Conservation (phyloP, 2,797 vertebrate genomes). For the Percopsis omiscomaycus region DNA sequence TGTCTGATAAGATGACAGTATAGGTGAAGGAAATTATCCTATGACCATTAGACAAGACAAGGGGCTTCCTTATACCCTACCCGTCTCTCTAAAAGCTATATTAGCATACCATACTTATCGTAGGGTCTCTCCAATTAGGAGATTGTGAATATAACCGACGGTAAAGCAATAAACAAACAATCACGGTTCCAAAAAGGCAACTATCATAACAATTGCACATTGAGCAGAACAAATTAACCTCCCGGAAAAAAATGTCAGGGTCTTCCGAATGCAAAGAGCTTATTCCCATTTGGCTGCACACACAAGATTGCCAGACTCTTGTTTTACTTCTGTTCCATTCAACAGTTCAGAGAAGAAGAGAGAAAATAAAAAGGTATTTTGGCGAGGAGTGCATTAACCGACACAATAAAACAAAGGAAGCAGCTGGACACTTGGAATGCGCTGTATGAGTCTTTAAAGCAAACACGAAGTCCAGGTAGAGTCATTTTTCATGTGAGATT, state of each 20-base stretch:
- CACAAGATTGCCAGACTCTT: conserved; percentile 31
- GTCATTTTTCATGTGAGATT: conserved; percentile 45
- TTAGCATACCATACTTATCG: conserved; percentile 31
- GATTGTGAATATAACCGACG: conserved; percentile 31
- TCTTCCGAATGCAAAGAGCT: conserved; percentile 58
- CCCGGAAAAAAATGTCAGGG: neutral
- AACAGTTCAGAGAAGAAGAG: conserved; percentile 21
- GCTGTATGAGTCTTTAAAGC: conserved; percentile 63
- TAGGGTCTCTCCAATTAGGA: conserved; percentile 41
- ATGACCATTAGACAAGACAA: conserved; percentile 9
- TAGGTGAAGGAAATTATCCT: conserved; percentile 25
- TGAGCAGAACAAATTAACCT: conserved; percentile 38
- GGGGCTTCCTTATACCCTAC: conserved; percentile 23
- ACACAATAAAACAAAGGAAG: conserved; percentile 50
- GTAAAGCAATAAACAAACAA: conserved; percentile 23
- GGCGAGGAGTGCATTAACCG: conserved; percentile 45
- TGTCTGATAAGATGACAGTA: conserved; percentile 46
- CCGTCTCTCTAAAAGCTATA: conserved; percentile 56
- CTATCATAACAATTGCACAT: conserved; percentile 64
- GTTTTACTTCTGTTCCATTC: conserved; percentile 24
- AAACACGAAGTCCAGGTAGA: conserved; percentile 43
- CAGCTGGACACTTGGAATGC: conserved; percentile 66
- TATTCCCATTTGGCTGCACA: conserved; percentile 64
- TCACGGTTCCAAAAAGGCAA: conserved; percentile 58
- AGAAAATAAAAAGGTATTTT: neutral